These are phyloP conservation scores for Calephelis perditalis DNA, from an alignment of 2,888 invertebrate species.

Conservation along the genomic window DNA sequence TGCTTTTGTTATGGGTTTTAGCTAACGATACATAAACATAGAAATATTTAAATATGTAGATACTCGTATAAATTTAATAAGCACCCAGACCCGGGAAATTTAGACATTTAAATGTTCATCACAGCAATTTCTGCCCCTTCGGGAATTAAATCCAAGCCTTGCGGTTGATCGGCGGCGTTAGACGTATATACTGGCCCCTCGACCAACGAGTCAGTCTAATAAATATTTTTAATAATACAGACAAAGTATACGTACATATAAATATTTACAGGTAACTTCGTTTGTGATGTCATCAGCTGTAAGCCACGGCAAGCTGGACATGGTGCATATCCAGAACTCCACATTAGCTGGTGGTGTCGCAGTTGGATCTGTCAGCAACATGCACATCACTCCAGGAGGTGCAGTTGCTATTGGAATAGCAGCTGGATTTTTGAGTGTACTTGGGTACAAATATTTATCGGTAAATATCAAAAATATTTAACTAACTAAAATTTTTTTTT, in stretches of 20 bases:
- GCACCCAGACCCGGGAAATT: no score
- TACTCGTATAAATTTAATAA: no score
- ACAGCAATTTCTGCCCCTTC: no score
- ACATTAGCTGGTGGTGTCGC: slow-evolving; percentile 96
- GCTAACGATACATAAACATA: no score
- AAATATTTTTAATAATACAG: neutral
- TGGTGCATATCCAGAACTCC: slow-evolving; percentile 97
- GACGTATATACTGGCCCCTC: no score
- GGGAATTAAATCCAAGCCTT: no score
- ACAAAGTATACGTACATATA: neutral
- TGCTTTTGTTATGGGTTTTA: no score
- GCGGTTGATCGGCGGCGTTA: no score
- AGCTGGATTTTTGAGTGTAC: slow-evolving; percentile 87
- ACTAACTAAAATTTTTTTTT: no score
- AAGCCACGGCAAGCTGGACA: slow-evolving; percentile 87
- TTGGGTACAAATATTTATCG: slow-evolving; percentile 87
- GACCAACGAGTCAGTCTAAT: no score
- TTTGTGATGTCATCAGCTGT: slow-evolving; percentile 90
- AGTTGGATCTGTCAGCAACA: slow-evolving; percentile 89
- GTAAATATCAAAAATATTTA: slow-evolving; percentile 59
- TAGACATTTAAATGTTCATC: no score
- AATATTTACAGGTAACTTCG: slow-evolving; percentile 79
- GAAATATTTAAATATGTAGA: no score
- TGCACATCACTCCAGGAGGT: slow-evolving; percentile 90
- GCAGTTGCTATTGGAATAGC: slow-evolving; percentile 88